Evolutionary conservation across 2,888 invertebrate species (phyloP), one percentile per base, ranked within the genome.

Genomic region (Acleris sparsana): DNA sequence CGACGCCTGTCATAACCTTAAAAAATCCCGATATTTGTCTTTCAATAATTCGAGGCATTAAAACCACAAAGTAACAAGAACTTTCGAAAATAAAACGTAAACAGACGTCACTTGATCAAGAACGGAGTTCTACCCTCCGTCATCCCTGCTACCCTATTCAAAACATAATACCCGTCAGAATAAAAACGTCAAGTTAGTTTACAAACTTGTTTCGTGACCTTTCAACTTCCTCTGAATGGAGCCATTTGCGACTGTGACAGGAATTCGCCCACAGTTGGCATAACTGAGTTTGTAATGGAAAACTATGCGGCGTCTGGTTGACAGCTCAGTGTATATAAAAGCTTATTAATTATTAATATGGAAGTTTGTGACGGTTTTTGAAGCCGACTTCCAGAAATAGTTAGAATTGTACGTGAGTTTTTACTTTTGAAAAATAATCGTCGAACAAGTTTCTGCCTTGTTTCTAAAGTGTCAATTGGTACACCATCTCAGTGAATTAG

Each of bases 151-250:
- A 22, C 39, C 11, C 17, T 46, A 46, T 48, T 57, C 22, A 46
- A 44, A 57, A 29, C 57, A 48, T 48, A 57, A 17, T 22, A 20
- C 25, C n/a, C 33, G 25, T 3, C 16, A 7, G 33, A 57, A 61
- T 57, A 66, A 56, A 61, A 57, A 61, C 46, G 56, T 61, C 65
- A 56, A 61, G 51, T 61, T 56, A 65, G 64, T 60, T 33, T 66
- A 57, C 44, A 29, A 56, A 65, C 52, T 59, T 49, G 58, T 66
- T 56, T 33, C 61, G 60, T 56, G 65, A 61, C 60, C 56, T 61
- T 61, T 61, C 56, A 66, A 56, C 56, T 61, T 58, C 49, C 18
- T 9, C 48, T 66, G 56, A 66, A 66, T 66, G 18, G 51, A 56
- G 43, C 52, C 52, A 61, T 66, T 66, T 61, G 65, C 33, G 46